Percentiles rank a stretch among this genome's conserved stretches.
Conservation (phyloP, 2,888 invertebrate species). For the Plebejus anna region DNA sequence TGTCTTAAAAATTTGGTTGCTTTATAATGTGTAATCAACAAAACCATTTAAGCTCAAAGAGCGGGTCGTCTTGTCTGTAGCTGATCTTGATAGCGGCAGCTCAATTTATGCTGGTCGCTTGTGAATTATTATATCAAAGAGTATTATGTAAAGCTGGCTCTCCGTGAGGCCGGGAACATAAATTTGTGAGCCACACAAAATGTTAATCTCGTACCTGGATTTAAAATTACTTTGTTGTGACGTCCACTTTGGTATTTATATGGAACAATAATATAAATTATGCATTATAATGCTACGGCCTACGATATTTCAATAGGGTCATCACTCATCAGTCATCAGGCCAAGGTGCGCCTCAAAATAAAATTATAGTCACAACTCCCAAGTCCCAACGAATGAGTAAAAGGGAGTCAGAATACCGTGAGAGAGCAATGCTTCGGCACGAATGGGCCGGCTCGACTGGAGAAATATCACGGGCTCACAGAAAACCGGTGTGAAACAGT, state of each 20-base stretch:
- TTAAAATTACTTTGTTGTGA: constrained; percentile 7
- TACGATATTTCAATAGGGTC: background rate
- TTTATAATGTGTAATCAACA: background rate
- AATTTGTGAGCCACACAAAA: constrained; percentile 19
- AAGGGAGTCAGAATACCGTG: too few relatives aligned
- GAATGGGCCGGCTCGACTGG: too few relatives aligned
- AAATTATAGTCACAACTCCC: too few relatives aligned
- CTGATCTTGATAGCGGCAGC: constrained; percentile 5
- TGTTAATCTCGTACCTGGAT: constrained; percentile 13
- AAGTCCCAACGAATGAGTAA: too few relatives aligned
- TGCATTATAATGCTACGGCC: background rate
- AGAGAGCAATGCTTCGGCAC: too few relatives aligned
- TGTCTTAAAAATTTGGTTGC: background rate
- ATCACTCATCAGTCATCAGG: background rate
- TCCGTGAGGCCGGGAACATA: constrained; percentile 22
- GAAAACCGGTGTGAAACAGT: too few relatives aligned
- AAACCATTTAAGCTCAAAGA: constrained; percentile 6
- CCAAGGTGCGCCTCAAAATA: too few relatives aligned
- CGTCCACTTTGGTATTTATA: constrained; percentile 4
- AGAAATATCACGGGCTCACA: too few relatives aligned
- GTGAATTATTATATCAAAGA: constrained; percentile 20
- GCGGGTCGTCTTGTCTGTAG: constrained; percentile 10
- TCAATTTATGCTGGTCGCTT: constrained; percentile 9
- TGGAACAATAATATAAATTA: background rate
- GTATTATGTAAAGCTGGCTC: constrained; percentile 20